Percentiles rank a stretch among this genome's conserved stretches.
Evolutionary conservation across 1,140 invertebrate species (phyloP).

Genomic region (Trissolcus basalis): DNA sequence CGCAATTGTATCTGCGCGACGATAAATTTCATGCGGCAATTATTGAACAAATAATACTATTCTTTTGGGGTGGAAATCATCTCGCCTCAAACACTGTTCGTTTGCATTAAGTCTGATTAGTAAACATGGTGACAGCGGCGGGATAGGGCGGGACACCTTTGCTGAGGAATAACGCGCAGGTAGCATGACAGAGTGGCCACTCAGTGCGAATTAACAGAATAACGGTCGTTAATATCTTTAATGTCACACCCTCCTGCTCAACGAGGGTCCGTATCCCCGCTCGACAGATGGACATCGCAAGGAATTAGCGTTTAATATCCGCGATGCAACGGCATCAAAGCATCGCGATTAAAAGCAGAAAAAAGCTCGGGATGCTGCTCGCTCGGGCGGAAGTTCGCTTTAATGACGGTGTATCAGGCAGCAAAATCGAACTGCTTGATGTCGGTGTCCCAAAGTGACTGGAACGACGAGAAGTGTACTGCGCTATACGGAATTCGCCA

Average conservation of each 20-base stretch:
- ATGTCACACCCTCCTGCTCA: conserved; percentile 54
- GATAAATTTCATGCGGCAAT: conserved; percentile 26
- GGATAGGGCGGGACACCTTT: conserved; percentile 27
- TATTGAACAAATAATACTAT: conserved; percentile 26
- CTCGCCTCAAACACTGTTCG: conserved; percentile 2
- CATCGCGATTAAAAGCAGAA: conserved; percentile 44
- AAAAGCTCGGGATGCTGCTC: conserved; percentile 40
- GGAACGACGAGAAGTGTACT: conserved; percentile 43
- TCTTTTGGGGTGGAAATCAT: conserved; percentile 17
- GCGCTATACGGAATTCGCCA: conserved; percentile 33
- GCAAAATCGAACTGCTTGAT: conserved; percentile 55
- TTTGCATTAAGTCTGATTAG: conserved; percentile 46
- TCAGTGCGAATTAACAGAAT: conserved; percentile 59
- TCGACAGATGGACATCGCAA: conserved; percentile 60
- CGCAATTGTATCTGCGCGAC: conserved; percentile 5
- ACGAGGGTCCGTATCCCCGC: conserved; percentile 48
- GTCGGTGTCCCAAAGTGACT: conserved; percentile 57
- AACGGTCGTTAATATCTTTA: conserved; percentile 63
- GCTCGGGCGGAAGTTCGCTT: conserved; percentile 46
- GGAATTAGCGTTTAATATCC: conserved; percentile 62
- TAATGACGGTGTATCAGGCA: conserved; percentile 54
- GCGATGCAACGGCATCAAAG: conserved; percentile 2
- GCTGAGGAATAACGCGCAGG: conserved; percentile 37
- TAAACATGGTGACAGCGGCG: conserved; percentile 35
- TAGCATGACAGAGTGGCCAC: conserved; percentile 58